A percentile compares a stretch with the other conserved stretches of the same genome.
phyloP scores from a whole-genome alignment of 2,797 vertebrate genomes.

The Anguilla pacifica region DNA sequence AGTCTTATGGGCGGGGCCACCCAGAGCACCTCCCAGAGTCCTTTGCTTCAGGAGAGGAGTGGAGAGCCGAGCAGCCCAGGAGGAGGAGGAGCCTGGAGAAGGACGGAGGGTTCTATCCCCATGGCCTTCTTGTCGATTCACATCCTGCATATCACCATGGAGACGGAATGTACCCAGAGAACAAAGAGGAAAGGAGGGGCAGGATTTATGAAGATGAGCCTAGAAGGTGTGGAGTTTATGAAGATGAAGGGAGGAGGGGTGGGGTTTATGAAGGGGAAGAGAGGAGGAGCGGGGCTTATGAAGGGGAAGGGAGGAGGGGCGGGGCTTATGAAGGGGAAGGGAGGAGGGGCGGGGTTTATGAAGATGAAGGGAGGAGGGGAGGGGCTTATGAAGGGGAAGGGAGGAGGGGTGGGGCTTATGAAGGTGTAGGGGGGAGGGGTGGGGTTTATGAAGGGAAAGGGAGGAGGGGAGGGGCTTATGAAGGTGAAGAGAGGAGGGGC shows the following conservation, averaged over 20 bases:
- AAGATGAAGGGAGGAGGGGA: neutral
- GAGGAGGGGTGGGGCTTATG: slow-evolving; percentile 21
- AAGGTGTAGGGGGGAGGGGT: neutral
- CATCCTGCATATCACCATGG: neutral
- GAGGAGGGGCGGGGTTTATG: slow-evolving; percentile 21
- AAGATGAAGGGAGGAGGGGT: neutral
- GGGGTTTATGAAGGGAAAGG: slow-evolving; percentile 21
- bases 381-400: slow-evolving; percentile 26
- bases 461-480: slow-evolving; percentile 24
- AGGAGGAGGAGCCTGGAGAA: slow-evolving; percentile 55
- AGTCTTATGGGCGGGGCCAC: slow-evolving; percentile 31
- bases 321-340: slow-evolving; percentile 25
- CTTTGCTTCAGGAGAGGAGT: slow-evolving; percentile 11
- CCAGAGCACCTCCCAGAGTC: slow-evolving; percentile 26
- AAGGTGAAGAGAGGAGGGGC: slow-evolving; percentile 14
- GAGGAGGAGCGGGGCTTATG: slow-evolving; percentile 15
- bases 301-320: slow-evolving; percentile 3
- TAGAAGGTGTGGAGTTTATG: slow-evolving; percentile 6
- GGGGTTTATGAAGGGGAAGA: slow-evolving; percentile 12
- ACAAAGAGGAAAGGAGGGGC: neutral
- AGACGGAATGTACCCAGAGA: neutral
- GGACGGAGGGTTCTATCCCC: neutral
- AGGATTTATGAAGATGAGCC: neutral
- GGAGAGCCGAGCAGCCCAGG: slow-evolving; percentile 38
- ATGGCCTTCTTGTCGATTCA: neutral